Evolutionary conservation across 2,888 invertebrate genomes (phyloP).

Genomic region (Abscondita cerata): DNA sequence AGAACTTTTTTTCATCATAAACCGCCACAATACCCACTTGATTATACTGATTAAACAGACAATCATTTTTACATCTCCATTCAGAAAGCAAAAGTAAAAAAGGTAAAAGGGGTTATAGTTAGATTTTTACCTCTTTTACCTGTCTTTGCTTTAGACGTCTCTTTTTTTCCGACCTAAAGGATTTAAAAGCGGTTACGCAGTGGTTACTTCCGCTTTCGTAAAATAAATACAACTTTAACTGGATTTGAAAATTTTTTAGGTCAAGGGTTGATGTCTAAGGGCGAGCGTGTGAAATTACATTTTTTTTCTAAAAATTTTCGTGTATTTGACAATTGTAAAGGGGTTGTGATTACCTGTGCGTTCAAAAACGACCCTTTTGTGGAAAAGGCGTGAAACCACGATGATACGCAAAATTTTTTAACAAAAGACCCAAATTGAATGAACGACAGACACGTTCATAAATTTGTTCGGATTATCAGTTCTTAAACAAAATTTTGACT

Average conservation of each 20-base stretch:
- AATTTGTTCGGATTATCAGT: constrained; percentile 28
- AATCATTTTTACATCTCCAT: constrained; percentile 20
- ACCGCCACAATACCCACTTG: constrained; percentile 26
- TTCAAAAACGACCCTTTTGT: constrained; percentile 8
- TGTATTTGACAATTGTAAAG: constrained; percentile 22
- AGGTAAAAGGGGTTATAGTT: constrained; percentile 22
- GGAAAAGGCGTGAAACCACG: constrained; percentile 32
- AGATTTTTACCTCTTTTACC: constrained; percentile 31
- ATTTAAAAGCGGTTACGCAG: constrained; percentile 52
- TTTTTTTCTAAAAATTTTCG: constrained; percentile 33
- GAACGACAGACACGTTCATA: constrained; percentile 16
- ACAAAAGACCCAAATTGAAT: constrained; percentile 29
- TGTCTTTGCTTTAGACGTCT: constrained; percentile 25
- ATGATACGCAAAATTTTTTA: constrained; percentile 33
- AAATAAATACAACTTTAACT: constrained; percentile 49
- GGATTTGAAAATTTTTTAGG: constrained; percentile 46
- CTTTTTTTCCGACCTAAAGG: constrained; percentile 34
- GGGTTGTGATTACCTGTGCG: constrained; percentile 27
- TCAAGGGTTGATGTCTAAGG: constrained; percentile 38
- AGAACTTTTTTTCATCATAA: constrained; percentile 5
- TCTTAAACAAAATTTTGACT: no score
- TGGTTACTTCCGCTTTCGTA: constrained; percentile 50
- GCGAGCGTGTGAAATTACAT: constrained; percentile 53
- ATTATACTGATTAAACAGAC: constrained; percentile 34
- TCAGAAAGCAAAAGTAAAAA: neutral